Conservation (phyloP, 2,113 vertebrate genomes). For the Ammodytes dubius region DNA sequence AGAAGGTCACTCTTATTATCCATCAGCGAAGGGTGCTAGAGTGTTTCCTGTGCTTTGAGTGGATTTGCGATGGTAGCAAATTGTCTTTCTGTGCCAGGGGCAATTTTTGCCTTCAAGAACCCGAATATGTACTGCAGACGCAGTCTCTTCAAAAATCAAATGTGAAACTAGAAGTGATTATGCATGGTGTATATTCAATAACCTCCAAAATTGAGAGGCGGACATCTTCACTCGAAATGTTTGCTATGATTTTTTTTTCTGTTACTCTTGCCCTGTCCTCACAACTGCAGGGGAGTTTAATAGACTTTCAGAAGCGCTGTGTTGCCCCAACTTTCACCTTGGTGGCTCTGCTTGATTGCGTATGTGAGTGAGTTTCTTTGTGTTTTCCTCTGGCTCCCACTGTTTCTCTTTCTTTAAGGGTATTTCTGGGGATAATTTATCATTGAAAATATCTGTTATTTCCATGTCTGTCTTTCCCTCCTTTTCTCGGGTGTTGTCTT, state of each 20-base stretch:
- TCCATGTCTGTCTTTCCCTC: conserved; percentile 29
- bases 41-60: conserved; percentile 9
- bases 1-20: background rate
- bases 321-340: conserved; percentile 37
- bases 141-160: conserved; percentile 58
- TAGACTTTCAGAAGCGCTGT: conserved; percentile 39
- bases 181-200: conserved; percentile 29
- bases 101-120: conserved; percentile 37
- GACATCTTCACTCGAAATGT: conserved; percentile 29
- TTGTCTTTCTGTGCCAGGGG: conserved; percentile 33
- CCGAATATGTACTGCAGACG: conserved; percentile 22
- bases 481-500: conserved; percentile 29
- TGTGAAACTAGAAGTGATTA: conserved; percentile 31
- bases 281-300: conserved; percentile 32
- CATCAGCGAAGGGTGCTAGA: conserved; percentile 22
- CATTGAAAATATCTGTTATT: conserved; percentile 54
- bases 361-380: conserved; percentile 34
- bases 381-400: conserved; percentile 7
- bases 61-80: conserved; percentile 27
- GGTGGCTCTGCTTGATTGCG: conserved; percentile 23
- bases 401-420: conserved; percentile 22
- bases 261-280: conserved; percentile 14
- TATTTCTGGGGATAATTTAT: conserved; percentile 74
- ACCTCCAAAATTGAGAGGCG: conserved; percentile 23
- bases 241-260: conserved; percentile 28